Base-by-base conservation (phyloP, 2,797 vertebrate species). In the Sebastes reedi region DNA sequence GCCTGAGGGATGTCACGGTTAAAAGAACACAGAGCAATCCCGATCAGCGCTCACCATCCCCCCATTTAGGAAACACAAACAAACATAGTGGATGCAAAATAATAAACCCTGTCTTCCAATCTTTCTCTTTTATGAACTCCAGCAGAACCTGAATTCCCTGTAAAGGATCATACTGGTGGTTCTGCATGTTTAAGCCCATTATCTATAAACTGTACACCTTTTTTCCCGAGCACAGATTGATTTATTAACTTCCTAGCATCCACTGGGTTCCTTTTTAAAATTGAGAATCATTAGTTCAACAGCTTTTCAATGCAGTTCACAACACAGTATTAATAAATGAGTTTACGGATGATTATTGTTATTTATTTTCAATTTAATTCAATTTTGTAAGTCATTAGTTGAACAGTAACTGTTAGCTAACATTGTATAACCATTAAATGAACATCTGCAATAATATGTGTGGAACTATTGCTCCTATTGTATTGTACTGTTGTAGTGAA, bases 1-100 rank as follows among this genome's bases (percentile, higher is more conserved):
- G 86, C 86, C 75, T 50, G 75, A 78, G 73, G 89, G 80, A 79
- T 65, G 52, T 78, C 25, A 83, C 32, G 75, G 81, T 87, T 84
- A 80, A 88, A 79, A 36, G 20, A 72, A 72, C 77, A 77, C 56
- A 76, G 82, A 71, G 71, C 82, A 64, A 59, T 79, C 61, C 30
- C 16, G 29, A 74, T 80, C 70, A 75, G 61, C 9, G 2, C 67
- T 68, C 70, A 24, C 77, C 82, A 54, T 83, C 73, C 60, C 60
- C 79, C 25, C 24, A 11, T 81, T 67, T 60, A 60, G 22, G 72
- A 72, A 66, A 72, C 12, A 3, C 34, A 72, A 66, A 72, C 12
- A 3, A 30, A 81, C 34, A 56, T 11, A 29, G n/a, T 39, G 32
- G 20, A 78, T 61, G 46, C 46, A 59, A 58, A 71, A 80, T 25